Evolutionary conservation across 2,113 vertebrate species (phyloP).

Genomic region (Pristiophorus japonicus): DNA sequence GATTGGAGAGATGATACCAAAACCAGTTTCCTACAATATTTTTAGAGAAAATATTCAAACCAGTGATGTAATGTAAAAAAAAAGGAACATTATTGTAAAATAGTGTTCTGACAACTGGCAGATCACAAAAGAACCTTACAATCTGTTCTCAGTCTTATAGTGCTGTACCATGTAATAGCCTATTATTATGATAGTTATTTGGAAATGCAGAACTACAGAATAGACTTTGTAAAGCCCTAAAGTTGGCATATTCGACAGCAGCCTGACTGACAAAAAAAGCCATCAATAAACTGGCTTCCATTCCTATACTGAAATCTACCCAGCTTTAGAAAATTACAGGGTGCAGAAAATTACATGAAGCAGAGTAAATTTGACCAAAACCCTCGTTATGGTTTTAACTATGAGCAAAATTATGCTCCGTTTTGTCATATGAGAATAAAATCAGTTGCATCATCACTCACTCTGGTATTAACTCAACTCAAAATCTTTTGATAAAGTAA

Average conservation of each 20-base stretch:
- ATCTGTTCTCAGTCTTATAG: neutral
- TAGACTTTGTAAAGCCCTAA: neutral
- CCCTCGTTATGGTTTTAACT: neutral
- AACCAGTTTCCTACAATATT: neutral
- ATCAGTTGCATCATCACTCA: too few relatives aligned
- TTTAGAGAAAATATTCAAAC: neutral
- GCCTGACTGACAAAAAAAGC: neutral
- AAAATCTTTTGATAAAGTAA: neutral
- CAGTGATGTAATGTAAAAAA: neutral
- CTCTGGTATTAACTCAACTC: neutral
- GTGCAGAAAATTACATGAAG: constrained; percentile 3
- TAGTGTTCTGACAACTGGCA: neutral
- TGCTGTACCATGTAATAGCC: neutral
- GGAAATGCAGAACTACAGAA: neutral
- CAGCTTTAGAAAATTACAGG: neutral
- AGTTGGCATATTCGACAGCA: neutral
- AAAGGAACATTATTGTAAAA: neutral
- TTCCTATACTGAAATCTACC: neutral
- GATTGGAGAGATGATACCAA: neutral
- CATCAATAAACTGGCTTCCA: neutral
- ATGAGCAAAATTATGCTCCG: neutral
- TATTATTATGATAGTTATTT: neutral
- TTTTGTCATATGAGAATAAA: neutral
- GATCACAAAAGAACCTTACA: neutral
- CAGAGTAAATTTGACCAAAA: neutral